A percentile compares a stretch with the other conserved stretches of the same genome.
These are phyloP conservation scores for Protobothrops flavoviridis DNA, from an alignment of 2,113 vertebrate genomes.

Conservation along the genomic window DNA sequence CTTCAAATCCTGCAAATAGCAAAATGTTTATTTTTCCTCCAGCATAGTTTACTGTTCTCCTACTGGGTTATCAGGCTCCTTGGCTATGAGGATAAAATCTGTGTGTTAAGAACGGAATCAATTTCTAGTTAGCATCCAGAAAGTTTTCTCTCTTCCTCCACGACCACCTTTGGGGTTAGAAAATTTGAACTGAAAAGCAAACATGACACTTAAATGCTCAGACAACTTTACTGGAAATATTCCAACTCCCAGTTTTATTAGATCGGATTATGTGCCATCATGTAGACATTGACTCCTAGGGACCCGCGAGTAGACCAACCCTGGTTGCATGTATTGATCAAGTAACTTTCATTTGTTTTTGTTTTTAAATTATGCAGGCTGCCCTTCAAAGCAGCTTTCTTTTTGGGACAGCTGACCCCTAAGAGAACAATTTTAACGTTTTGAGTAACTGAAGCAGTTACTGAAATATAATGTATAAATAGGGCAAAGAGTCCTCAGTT, in stretches of 20 bases:
- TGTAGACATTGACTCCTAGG: not conserved
- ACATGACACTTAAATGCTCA: not conserved
- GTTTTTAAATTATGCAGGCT: not conserved
- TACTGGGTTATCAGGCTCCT: not conserved
- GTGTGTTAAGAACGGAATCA: not conserved
- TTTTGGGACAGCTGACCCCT: not conserved
- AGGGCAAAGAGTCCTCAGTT: not conserved
- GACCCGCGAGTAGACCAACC: not conserved
- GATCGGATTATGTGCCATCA: not conserved
- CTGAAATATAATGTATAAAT: not conserved
- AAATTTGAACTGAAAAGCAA: not conserved
- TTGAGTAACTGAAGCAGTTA: not conserved
- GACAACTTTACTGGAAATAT: not conserved
- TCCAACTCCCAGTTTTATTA: not conserved
- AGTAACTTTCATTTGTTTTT: not conserved
- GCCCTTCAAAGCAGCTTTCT: not conserved
- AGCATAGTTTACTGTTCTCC: not conserved
- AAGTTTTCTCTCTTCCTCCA: not conserved
- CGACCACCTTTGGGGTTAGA: not conserved
- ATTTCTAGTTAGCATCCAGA: not conserved
- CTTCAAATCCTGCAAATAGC: not conserved
- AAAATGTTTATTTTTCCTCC: not conserved
- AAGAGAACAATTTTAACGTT: not conserved
- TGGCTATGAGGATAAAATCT: not conserved
- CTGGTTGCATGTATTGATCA: not conserved